These are phyloP conservation scores for Lypha dubia DNA, from an alignment of 2,888 invertebrate genomes.

Conservation along the genomic window DNA sequence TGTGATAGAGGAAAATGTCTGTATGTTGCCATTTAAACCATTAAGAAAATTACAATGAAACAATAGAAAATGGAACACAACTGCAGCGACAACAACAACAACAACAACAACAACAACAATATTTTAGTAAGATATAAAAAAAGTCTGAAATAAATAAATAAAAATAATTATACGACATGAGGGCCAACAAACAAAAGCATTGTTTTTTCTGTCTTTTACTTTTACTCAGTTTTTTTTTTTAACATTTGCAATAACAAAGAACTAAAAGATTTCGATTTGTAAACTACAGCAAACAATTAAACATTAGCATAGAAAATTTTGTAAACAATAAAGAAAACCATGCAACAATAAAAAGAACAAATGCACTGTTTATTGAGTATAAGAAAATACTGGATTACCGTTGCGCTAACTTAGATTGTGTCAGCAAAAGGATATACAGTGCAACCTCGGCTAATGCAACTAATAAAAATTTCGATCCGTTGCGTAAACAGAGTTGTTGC, in stretches of 20 bases:
- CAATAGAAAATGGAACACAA: slow-evolving; percentile 40
- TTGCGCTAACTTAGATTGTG: neutral
- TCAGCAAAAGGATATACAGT: neutral
- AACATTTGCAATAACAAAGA: slow-evolving; percentile 1
- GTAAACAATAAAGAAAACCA: slow-evolving; percentile 28
- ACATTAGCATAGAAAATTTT: slow-evolving; percentile 48
- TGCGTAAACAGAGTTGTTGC: too few species aligned
- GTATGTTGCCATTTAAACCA: neutral
- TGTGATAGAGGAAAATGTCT: slow-evolving; percentile 25
- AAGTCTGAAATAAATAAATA: neutral
- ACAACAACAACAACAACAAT: too few species aligned
- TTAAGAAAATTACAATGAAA: slow-evolving; percentile 12
- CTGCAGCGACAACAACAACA: slow-evolving; percentile 6
- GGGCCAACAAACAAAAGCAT: neutral
- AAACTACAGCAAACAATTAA: slow-evolving; percentile 26
- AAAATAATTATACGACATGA: slow-evolving; percentile 3
- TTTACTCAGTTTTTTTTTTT: neutral
- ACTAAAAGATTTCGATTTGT: neutral
- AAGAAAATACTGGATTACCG: neutral
- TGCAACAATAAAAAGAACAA: neutral
- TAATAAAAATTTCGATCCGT: too few species aligned
- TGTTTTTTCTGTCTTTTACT: slow-evolving; percentile 3
- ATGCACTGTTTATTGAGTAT: neutral
- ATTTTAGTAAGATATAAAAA: neutral
- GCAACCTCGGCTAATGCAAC: too few species aligned